Percentiles rank a stretch among this genome's conserved stretches.
Conservation (phyloP, 2,113 vertebrate species). For the Pseudorhombus dupliciocellatus region DNA sequence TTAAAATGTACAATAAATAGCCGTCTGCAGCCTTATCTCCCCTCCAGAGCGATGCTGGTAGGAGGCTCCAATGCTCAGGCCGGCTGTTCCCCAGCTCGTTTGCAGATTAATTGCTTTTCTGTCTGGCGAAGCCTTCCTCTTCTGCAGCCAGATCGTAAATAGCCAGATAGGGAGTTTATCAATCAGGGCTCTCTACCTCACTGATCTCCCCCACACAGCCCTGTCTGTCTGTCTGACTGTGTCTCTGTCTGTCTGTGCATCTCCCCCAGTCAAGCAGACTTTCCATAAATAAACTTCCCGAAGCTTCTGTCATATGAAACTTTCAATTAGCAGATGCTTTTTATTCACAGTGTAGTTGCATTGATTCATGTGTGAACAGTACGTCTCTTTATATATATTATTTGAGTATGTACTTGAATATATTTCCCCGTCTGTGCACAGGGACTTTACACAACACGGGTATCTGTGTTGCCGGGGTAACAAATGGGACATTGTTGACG, state of each 20-base stretch:
- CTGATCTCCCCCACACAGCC: slow-evolving; percentile 84
- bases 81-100: slow-evolving; percentile 97
- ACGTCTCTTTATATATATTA: slow-evolving; percentile 12
- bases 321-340: slow-evolving; percentile 33
- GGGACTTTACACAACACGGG: not conserved
- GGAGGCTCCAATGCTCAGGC: slow-evolving; percentile 93
- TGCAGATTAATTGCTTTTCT: slow-evolving; percentile 99
- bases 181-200: slow-evolving; percentile 88
- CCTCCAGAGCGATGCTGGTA: slow-evolving; percentile 90
- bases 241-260: slow-evolving; percentile 58
- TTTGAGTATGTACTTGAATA: not conserved
- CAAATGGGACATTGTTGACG: slow-evolving; percentile 60
- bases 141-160: slow-evolving; percentile 98
- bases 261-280: slow-evolving; percentile 68
- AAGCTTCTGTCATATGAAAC: slow-evolving; percentile 60
- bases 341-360: slow-evolving; percentile 10
- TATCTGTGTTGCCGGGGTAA: slow-evolving; percentile 19
- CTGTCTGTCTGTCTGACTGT: slow-evolving; percentile 80
- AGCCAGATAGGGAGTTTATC: slow-evolving; percentile 99
- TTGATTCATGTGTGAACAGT: not conserved
- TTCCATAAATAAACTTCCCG: slow-evolving; percentile 72
- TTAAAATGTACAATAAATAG: slow-evolving; percentile 99
- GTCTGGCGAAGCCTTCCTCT: slow-evolving; percentile 95
- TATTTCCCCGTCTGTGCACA: slow-evolving; percentile 6
- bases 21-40: slow-evolving; percentile 94